Percentiles rank a stretch among this genome's conserved stretches.
Conservation (phyloP, 2,888 invertebrate species). For the Lathronympha strigana region DNA sequence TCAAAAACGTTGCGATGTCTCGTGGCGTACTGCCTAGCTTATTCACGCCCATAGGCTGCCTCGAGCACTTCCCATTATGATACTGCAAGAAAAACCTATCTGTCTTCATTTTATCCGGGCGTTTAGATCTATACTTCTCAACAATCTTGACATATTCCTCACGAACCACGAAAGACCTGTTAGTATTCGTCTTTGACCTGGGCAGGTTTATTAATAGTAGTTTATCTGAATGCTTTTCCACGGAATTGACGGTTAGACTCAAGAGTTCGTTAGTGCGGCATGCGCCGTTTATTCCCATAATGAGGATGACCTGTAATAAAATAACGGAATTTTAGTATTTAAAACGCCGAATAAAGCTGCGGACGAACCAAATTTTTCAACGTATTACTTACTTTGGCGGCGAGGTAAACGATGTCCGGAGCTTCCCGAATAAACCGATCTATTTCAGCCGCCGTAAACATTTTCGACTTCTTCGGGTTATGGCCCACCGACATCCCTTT, state of each 20-base stretch:
- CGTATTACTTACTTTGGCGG: slow-evolving; percentile 15
- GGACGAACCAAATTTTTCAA: too few species aligned
- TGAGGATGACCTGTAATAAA: slow-evolving; percentile 2
- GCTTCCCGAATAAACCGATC: slow-evolving; percentile 2
- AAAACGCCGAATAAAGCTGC: too few species aligned
- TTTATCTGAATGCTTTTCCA: slow-evolving; percentile 8
- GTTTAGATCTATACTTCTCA: neutral
- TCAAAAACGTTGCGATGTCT: slow-evolving; percentile 1
- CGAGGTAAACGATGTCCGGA: neutral
- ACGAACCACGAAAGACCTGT: slow-evolving; percentile 2
- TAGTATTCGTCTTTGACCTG: neutral
- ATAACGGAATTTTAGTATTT: too few species aligned
- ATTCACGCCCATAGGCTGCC: neutral
- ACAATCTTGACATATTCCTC: slow-evolving; percentile 3
- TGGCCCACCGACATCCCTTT: slow-evolving; percentile 8
- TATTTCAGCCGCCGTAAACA: neutral
- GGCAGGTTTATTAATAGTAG: neutral
- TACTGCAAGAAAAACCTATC: slow-evolving; percentile 6
- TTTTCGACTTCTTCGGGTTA: neutral
- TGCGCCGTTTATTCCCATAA: slow-evolving; percentile 1
- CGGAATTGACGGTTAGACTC: neutral
- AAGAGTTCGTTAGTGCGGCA: slow-evolving; percentile 4
- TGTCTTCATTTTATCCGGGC: neutral
- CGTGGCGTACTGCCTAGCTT: neutral
- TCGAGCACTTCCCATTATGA: neutral